Percentiles rank a stretch among this genome's conserved stretches.
These are phyloP conservation scores for Podiceps cristatus DNA, from an alignment of 2,113 vertebrate genomes.

Conservation along the genomic window DNA sequence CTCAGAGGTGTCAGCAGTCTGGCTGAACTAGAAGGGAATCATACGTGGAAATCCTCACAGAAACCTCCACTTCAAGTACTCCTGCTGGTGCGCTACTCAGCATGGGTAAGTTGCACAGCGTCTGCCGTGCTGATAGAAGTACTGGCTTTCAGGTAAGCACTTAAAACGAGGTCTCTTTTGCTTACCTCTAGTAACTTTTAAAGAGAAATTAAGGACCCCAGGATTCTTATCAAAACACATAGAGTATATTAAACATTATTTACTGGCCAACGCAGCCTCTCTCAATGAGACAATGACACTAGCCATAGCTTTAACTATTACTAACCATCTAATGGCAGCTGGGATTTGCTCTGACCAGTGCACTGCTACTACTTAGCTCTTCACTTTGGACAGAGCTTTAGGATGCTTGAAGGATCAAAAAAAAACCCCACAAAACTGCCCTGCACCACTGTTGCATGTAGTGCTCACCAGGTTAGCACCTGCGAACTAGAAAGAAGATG, in stretches of 20 bases:
- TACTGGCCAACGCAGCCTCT: neutral
- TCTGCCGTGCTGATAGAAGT: neutral
- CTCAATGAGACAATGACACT: neutral
- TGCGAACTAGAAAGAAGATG: neutral
- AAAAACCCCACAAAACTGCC: neutral
- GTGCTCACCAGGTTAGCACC: neutral
- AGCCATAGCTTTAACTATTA: neutral
- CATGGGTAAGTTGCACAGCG: neutral
- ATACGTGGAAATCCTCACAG: neutral
- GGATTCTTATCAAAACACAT: neutral
- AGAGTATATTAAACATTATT: neutral
- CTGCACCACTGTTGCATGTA: rapidly evolving
- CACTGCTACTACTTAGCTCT: neutral
- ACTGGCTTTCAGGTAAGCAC: neutral
- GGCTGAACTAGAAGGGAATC: neutral
- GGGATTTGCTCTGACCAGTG: neutral
- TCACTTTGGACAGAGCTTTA: neutral
- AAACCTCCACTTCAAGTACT: slow-evolving; percentile 7
- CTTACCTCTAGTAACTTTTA: neutral
- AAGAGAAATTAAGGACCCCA: neutral
- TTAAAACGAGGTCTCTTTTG: neutral
- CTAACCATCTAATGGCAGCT: neutral
- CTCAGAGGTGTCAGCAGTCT: neutral
- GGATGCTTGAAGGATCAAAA: neutral
- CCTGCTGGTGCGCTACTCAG: neutral